A percentile compares a stretch with the other conserved stretches of the same genome.
Evolutionary conservation across 2,113 vertebrate species (phyloP).

Genomic region (Ictidomys tridecemlineatus): DNA sequence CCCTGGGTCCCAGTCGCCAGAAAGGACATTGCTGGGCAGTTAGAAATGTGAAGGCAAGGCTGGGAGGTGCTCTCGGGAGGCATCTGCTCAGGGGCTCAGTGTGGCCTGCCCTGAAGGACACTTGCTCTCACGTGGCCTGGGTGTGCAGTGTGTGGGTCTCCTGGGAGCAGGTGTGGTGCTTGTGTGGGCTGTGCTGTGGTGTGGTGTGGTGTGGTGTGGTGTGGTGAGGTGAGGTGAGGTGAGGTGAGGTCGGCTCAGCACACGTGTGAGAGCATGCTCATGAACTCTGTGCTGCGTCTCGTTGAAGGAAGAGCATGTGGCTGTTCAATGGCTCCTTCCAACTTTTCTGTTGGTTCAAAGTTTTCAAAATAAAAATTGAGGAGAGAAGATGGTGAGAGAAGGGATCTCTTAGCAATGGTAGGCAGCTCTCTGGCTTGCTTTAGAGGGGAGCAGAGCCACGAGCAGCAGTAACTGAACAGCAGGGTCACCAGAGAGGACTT

Average conservation of each 20-base stretch:
- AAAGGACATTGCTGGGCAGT: neutral
- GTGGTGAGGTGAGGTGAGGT: too few species aligned
- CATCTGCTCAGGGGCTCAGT: neutral
- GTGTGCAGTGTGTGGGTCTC: neutral
- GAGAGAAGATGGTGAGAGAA: neutral
- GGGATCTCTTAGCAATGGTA: neutral
- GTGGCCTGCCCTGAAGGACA: neutral
- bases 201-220: neutral
- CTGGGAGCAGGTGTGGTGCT: neutral
- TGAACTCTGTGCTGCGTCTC: too few species aligned
- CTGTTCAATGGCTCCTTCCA: neutral
- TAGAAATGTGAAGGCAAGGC: too few species aligned
- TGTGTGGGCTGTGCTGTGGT: neutral
- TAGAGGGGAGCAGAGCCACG: neutral
- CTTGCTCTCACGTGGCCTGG: neutral
- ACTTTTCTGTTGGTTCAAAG: neutral
- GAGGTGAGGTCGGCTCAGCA: neutral
- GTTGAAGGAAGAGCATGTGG: neutral
- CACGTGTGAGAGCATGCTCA: accelerated
- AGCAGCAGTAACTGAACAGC: neutral
- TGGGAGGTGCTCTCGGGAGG: neutral
- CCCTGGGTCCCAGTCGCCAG: neutral
- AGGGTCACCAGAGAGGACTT: neutral
- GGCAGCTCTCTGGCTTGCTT: neutral
- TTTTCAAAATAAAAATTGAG: neutral